phyloP scores from a whole-genome alignment of 2,888 invertebrate genomes.

The Amiota minor region DNA sequence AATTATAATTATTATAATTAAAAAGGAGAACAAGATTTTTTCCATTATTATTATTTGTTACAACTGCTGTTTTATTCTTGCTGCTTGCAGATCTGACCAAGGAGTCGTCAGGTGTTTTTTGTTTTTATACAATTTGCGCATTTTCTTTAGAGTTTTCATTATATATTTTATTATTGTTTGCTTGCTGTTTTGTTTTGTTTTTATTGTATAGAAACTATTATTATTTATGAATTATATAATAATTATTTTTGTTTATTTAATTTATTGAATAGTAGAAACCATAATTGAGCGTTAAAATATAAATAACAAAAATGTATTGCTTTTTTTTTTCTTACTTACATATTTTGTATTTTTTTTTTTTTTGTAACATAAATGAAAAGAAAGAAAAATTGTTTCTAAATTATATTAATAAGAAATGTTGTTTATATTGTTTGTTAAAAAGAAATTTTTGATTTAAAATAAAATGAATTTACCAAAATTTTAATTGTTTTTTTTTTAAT shows the following conservation, averaged over 20 bases:
- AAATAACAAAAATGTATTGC: constrained; percentile 8
- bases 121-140: constrained; percentile 9
- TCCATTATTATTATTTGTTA: too few relatives aligned
- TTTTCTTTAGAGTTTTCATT: background rate
- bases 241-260: background rate
- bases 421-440: background rate
- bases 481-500: too few relatives aligned
- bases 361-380: too few relatives aligned
- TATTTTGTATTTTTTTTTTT: background rate
- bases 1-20: too few relatives aligned
- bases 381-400: background rate
- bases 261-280: constrained; percentile 25
- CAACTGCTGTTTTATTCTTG: too few relatives aligned
- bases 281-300: constrained; percentile 15
- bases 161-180: constrained; percentile 2
- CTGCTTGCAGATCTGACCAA: too few relatives aligned
- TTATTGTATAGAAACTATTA: background rate
- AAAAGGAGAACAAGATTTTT: too few relatives aligned
- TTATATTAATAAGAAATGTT: constrained; percentile 1
- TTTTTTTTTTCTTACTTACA: constrained; percentile 1
- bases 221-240: constrained; percentile 20
- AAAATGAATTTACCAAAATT: too few relatives aligned
- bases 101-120: too few relatives aligned
- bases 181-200: background rate
- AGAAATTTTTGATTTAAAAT: background rate